Conservation (phyloP, 2,797 vertebrate genomes). For the Pseudomugil tenellus region DNA sequence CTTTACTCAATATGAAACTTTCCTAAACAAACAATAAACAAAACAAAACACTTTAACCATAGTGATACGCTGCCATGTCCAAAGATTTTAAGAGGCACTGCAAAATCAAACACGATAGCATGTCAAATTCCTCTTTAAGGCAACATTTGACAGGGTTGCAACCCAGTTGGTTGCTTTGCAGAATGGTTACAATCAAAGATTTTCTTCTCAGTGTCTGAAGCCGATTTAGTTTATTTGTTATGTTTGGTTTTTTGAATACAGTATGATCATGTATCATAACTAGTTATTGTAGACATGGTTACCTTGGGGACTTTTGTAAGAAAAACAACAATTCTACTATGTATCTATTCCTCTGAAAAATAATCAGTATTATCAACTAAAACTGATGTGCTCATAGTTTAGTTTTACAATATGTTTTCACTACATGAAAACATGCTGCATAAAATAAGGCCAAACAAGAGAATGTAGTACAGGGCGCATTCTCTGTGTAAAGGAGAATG, state of each 20-base stretch:
- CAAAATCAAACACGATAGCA: too few relatives aligned
- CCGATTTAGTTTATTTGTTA: background rate
- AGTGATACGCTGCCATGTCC: background rate
- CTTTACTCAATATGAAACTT: background rate
- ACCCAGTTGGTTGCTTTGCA: background rate
- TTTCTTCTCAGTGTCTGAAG: background rate
- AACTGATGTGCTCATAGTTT: constrained; percentile 17
- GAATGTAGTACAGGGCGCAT: background rate
- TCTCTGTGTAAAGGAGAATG: constrained; percentile 10
- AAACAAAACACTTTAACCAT: too few relatives aligned
- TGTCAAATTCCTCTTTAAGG: too few relatives aligned
- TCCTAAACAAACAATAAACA: too few relatives aligned
- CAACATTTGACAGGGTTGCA: too few relatives aligned
- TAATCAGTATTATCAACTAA: constrained; percentile 10
- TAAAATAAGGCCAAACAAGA: constrained; percentile 26
- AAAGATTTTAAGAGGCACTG: background rate
- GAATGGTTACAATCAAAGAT: background rate
- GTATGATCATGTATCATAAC: background rate
- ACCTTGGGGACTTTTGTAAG: background rate
- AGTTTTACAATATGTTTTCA: constrained; percentile 30
- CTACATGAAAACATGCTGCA: constrained; percentile 33
- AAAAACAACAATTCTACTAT: constrained; percentile 6
- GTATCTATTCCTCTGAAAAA: constrained; percentile 6
- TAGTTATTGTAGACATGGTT: background rate
- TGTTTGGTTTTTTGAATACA: too few relatives aligned